phyloP scores from a whole-genome alignment of 2,888 invertebrate species.

The Amblyjoppa proteus region DNA sequence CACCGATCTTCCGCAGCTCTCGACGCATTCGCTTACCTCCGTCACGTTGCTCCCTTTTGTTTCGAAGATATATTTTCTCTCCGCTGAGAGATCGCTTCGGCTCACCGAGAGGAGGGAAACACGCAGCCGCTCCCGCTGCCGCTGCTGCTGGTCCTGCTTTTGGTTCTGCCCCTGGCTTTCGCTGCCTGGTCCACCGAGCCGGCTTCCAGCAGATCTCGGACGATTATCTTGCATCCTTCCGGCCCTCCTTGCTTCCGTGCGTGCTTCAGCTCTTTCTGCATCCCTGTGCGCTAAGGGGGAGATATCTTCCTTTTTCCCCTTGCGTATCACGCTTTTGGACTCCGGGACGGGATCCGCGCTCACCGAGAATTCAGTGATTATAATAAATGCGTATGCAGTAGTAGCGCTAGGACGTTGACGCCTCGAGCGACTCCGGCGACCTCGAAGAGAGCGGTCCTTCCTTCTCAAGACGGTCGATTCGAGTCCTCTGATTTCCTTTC shows the following conservation, averaged over 20 bases:
- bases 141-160: not conserved
- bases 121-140: not conserved
- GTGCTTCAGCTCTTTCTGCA: slow-evolving; percentile 6
- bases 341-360: slow-evolving; percentile 71
- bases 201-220: slow-evolving; percentile 49
- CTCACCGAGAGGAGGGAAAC: slow-evolving; percentile 55
- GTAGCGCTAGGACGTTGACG: slow-evolving; percentile 70
- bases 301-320: slow-evolving; percentile 30
- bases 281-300: slow-evolving; percentile 14
- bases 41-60: slow-evolving; percentile 72
- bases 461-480: slow-evolving; percentile 64
- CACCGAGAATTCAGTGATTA: slow-evolving; percentile 78
- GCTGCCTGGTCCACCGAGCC: slow-evolving; percentile 25
- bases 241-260: slow-evolving; percentile 34
- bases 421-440: slow-evolving; percentile 43
- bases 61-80: slow-evolving; percentile 79
- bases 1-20: slow-evolving; percentile 17
- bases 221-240: not conserved
- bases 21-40: slow-evolving; percentile 36
- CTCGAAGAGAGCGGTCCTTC: slow-evolving; percentile 48
- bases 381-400: slow-evolving; percentile 82
- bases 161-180: slow-evolving; percentile 5
- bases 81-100: slow-evolving; percentile 70
- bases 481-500: slow-evolving; percentile 41
- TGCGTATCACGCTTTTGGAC: slow-evolving; percentile 9